Evolutionary conservation across 2,113 vertebrate genomes (phyloP).

Genomic region (Drymodes brunneopygia): DNA sequence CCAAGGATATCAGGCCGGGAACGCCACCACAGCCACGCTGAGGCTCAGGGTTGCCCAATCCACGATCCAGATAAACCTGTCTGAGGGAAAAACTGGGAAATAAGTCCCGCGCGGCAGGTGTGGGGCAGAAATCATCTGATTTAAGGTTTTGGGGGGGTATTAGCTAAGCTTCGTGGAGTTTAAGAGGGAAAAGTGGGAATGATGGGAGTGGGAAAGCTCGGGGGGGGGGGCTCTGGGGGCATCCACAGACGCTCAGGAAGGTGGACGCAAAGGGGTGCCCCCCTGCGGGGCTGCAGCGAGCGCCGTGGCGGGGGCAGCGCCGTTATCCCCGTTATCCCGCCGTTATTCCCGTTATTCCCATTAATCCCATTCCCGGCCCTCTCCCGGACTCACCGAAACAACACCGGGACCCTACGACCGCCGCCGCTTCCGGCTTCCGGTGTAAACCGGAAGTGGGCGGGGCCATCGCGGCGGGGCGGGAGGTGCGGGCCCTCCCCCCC

Average conservation of each 20-base stretch:
- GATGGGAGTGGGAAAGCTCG: background rate
- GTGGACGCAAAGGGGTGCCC: no score
- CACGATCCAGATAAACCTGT: background rate
- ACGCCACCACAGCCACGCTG: background rate
- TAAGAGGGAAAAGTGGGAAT: background rate
- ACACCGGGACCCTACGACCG: background rate
- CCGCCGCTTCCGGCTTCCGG: background rate
- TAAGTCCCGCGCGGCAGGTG: background rate
- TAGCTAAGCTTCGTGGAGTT: background rate
- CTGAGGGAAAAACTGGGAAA: background rate
- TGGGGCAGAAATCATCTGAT: background rate
- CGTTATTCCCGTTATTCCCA: background rate
- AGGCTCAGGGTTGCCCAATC: background rate
- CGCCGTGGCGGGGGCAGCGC: no score
- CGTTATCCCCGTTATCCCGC: background rate
- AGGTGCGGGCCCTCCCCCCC: rapidly evolving
- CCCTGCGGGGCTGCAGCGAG: background rate
- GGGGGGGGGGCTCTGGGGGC: background rate
- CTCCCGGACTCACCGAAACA: background rate
- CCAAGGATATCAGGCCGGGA: background rate
- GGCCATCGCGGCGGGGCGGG: rapidly evolving
- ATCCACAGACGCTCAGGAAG: background rate
- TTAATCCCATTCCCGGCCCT: background rate
- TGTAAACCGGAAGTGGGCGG: rapidly evolving
- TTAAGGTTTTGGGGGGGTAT: rapidly evolving